phyloP scores from a whole-genome alignment of 2,888 invertebrate species.

The Stenodera caucasica region DNA sequence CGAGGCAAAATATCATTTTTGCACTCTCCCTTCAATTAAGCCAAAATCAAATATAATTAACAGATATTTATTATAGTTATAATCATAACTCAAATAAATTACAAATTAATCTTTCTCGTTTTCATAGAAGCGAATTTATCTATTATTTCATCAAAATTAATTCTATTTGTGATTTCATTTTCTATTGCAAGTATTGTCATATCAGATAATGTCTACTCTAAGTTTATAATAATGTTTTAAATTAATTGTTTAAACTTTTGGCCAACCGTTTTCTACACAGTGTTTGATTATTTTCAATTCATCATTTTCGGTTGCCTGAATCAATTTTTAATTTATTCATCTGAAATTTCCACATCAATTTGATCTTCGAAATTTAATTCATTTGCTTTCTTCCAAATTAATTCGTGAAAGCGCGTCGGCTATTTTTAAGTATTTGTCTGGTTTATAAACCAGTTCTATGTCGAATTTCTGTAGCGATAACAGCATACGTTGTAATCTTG shows the following conservation, averaged over 20 bases:
- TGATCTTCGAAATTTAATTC: slow-evolving; percentile 22
- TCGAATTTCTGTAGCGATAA: slow-evolving; percentile 20
- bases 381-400: slow-evolving; percentile 15
- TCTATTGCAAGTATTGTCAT: no score
- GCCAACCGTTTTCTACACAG: slow-evolving; percentile 34
- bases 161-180: no score
- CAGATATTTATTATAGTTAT: no score
- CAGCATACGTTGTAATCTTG: slow-evolving; percentile 17
- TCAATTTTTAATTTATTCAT: slow-evolving; percentile 23
- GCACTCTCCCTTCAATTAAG: no score
- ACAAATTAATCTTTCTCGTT: no score
- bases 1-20: no score
- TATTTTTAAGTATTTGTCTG: slow-evolving; percentile 20
- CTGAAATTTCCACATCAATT: slow-evolving; percentile 21
- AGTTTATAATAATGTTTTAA: slow-evolving; percentile 24
- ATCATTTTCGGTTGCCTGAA: slow-evolving; percentile 25
- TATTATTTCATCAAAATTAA: no score
- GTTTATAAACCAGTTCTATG: slow-evolving; percentile 17
- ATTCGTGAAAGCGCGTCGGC: slow-evolving; percentile 21
- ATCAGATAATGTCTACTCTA: slow-evolving; percentile 20
- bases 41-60: no score
- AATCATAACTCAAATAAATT: no score
- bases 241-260: slow-evolving; percentile 22
- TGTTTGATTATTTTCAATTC: slow-evolving; percentile 28
- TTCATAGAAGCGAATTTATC: no score